A percentile compares a stretch with the other conserved stretches of the same genome.
These are phyloP conservation scores for Hemaris fuciformis DNA, from an alignment of 2,888 invertebrate species.

Conservation along the genomic window DNA sequence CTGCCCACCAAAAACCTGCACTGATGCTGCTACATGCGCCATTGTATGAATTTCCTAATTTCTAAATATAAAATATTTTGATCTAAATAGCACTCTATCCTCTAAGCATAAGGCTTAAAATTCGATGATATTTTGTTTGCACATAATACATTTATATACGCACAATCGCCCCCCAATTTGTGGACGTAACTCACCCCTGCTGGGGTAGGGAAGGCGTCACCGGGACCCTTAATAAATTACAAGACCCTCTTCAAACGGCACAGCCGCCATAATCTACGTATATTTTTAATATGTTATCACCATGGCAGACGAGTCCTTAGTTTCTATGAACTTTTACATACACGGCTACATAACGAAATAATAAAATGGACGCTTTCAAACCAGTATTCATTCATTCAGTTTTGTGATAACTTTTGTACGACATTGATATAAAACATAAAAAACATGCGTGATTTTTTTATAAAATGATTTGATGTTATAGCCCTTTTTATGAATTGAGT, in stretches of 20 bases:
- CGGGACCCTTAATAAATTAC: constrained; percentile 19
- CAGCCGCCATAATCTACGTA: constrained; percentile 17
- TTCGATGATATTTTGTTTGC: background rate
- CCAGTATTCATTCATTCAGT: too few species aligned
- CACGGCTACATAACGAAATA: background rate
- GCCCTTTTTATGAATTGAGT: too few species aligned
- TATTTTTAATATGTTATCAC: background rate
- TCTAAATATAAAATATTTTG: background rate
- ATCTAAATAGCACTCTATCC: background rate
- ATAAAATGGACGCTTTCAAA: background rate
- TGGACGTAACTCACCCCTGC: constrained; percentile 14
- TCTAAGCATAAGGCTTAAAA: background rate
- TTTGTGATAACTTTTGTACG: too few species aligned
- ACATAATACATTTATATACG: constrained; percentile 4
- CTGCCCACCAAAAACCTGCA: background rate
- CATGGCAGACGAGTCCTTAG: background rate
- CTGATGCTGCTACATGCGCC: background rate
- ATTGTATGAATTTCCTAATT: background rate
- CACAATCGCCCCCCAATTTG: background rate
- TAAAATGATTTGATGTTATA: background rate
- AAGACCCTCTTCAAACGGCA: constrained; percentile 17
- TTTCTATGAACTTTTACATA: background rate
- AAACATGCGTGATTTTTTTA: background rate
- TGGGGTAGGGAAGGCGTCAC: constrained; percentile 22
- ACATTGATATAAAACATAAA: background rate